Conservation (phyloP, 2,113 vertebrate genomes). For the Acanthisitta chloris region DNA sequence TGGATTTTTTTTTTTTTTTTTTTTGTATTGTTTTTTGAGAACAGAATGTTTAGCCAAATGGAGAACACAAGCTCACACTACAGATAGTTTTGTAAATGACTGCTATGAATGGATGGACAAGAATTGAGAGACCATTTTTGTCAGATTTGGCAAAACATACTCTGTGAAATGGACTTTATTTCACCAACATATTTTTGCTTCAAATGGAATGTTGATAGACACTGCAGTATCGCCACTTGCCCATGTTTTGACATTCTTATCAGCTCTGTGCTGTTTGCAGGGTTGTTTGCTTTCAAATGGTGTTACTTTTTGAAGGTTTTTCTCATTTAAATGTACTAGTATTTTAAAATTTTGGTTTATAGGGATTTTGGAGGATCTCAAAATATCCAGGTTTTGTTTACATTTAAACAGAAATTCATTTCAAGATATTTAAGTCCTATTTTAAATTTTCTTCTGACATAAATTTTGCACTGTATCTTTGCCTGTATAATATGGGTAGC, state of each 20-base stretch:
- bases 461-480: background rate
- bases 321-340: background rate
- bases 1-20: background rate
- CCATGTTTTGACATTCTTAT: background rate
- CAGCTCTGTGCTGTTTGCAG: background rate
- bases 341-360: background rate
- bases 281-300: background rate
- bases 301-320: background rate
- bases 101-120: background rate
- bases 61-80: background rate
- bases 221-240: background rate
- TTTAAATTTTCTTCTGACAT: background rate
- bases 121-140: background rate
- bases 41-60: background rate
- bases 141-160: background rate
- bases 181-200: background rate
- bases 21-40: background rate
- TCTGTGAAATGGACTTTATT: background rate
- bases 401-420: background rate
- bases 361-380: background rate
- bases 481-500: too few species aligned
- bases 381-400: background rate
- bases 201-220: background rate
- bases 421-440: background rate
- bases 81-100: background rate